Evolutionary conservation across 2,888 invertebrate species (phyloP).

Genomic region (Leucania comma): DNA sequence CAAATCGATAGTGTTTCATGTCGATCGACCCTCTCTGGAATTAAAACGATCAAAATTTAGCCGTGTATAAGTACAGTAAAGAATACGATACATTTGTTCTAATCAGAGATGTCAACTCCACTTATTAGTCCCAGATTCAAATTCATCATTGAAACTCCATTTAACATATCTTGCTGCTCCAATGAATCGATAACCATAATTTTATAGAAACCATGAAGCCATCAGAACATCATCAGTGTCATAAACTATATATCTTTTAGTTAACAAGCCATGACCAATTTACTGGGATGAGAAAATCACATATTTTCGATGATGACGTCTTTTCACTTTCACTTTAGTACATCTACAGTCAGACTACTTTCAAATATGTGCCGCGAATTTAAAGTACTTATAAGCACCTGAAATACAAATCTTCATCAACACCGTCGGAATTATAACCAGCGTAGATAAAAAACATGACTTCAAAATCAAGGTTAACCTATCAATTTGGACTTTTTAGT

Average conservation of each 20-base stretch:
- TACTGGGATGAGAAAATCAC: slow-evolving; percentile 31
- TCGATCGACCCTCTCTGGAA: too few relatives aligned
- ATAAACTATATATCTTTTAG: slow-evolving; percentile 26
- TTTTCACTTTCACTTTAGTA: slow-evolving; percentile 49
- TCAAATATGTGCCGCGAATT: slow-evolving; percentile 48
- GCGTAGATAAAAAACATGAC: slow-evolving; percentile 8
- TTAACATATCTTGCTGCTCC: slow-evolving; percentile 16
- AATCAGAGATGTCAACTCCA: background rate
- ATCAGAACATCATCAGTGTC: slow-evolving; percentile 49
- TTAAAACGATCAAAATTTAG: too few relatives aligned
- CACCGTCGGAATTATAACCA: slow-evolving; percentile 4
- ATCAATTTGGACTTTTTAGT: slow-evolving; percentile 9
- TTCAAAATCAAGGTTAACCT: slow-evolving; percentile 2
- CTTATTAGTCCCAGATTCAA: background rate
- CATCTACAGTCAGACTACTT: slow-evolving; percentile 20
- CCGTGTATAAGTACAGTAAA: too few relatives aligned
- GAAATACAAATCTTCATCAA: slow-evolving; percentile 7
- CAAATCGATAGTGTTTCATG: too few relatives aligned
- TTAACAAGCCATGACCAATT: slow-evolving; percentile 59
- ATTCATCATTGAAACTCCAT: background rate
- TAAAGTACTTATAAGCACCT: slow-evolving; percentile 13
- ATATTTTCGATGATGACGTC: slow-evolving; percentile 37
- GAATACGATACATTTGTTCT: too few relatives aligned
- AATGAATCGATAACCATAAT: slow-evolving; percentile 47
- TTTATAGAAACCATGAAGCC: slow-evolving; percentile 46